Evolutionary conservation across 1,140 invertebrate species (phyloP).

Genomic region (Stratiolaelaps scimitus): DNA sequence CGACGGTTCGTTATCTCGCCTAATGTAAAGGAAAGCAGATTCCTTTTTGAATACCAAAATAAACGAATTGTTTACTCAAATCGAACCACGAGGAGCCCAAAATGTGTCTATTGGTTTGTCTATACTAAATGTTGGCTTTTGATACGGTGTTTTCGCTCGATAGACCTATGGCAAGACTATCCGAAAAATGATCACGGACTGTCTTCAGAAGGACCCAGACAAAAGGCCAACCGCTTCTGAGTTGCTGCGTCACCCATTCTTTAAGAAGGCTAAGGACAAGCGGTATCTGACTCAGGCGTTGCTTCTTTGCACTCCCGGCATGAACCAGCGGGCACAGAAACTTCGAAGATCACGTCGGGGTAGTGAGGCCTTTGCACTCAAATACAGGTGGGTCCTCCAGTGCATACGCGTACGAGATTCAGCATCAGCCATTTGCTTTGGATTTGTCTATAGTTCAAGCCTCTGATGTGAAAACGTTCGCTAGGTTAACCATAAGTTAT

Average conservation of each 20-base stretch:
- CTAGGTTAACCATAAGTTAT: no score
- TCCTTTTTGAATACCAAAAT: no score
- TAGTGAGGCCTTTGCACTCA: slow-evolving; percentile 1
- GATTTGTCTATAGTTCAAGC: no score
- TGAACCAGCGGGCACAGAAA: slow-evolving; percentile 23
- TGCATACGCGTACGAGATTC: no score
- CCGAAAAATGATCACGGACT: slow-evolving; percentile 84
- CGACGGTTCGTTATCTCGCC: not conserved
- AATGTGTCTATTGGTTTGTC: no score
- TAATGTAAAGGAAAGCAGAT: no score
- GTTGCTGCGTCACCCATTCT: slow-evolving; percentile 93
- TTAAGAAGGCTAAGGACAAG: slow-evolving; percentile 79
- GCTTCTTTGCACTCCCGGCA: slow-evolving; percentile 17
- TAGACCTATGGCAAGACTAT: slow-evolving; percentile 80
- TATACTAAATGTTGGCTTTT: no score
- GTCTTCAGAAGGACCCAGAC: slow-evolving; percentile 82
- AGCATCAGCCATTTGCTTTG: no score
- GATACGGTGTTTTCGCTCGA: no score
- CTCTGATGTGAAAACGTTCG: no score
- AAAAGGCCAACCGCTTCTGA: slow-evolving; percentile 94
- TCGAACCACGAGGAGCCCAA: no score
- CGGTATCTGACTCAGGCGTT: slow-evolving; percentile 4
- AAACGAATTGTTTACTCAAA: no score
- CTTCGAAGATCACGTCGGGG: slow-evolving; percentile 19
- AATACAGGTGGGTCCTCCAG: slow-evolving; percentile 54